Base-by-base conservation (phyloP, 2,113 vertebrate genomes). In the Syngnathus typhle region DNA sequence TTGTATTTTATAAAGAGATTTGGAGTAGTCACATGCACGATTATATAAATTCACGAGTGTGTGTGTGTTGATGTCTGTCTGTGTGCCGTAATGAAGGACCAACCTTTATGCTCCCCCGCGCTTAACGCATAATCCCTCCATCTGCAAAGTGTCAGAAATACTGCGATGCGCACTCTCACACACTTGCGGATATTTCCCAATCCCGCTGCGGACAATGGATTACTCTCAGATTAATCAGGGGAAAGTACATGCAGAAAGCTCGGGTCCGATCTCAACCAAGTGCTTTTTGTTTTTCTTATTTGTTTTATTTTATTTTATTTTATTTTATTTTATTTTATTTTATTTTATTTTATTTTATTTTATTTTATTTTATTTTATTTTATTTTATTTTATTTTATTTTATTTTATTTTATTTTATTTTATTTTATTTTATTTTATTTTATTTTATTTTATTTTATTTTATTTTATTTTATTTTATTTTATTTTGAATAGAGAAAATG, bases 51-150 rank as follows among this genome's bases (percentile, higher is more conserved):
- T 19, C 62, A n/a, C 49, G 64, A 23, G 38, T 62, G 21, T 60
- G 16, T 60, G 16, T 58, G n/a, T 27, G 11, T 66, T 13, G 65
- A 16, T 52, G 27, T 8, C 23, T 65, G 41, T 54, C 51, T 68
- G 18, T 74, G 41, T 27, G 38, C 61, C 65, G 43, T 60, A 66
- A 56, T 75, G 51, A 81, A 54, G 52, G 67, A 43, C 58, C 10
- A 8, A 49, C 23, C 36, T 70, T 59, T 73, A 67, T 60, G 65
- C 64, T 80, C 59, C 49, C 46, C 49, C 49, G 13, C 27, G 39
- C 41, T 27, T 63, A 74, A 65, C 67, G 13, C 82, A 71, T 88
- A 87, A 90, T 88, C 84, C 74, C 32, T 67, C 79, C 74, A 75
- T 79, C 75, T 77, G 74, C 54, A 82, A 71, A 81, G 73, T 83